Evolutionary conservation across 2,888 invertebrate genomes (phyloP).

Genomic region (Blastobasis adustella): DNA sequence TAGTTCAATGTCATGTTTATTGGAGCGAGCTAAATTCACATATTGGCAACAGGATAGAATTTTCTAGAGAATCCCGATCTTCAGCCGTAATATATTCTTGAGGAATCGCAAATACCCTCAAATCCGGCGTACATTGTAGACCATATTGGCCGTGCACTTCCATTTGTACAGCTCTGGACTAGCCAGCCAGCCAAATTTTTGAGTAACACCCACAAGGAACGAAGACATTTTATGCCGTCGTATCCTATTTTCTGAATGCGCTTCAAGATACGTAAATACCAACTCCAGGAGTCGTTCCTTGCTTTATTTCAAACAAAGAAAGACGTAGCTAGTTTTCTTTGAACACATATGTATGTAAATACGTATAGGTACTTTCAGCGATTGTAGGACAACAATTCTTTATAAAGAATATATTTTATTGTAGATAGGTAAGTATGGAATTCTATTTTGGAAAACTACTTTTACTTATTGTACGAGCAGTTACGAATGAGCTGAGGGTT

Average conservation of each 20-base stretch:
- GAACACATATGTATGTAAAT: too few relatives aligned
- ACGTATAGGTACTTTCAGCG: too few relatives aligned
- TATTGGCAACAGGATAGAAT: slow-evolving; percentile 32
- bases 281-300: too few relatives aligned
- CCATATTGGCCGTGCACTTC: slow-evolving; percentile 50
- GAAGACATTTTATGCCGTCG: slow-evolving; percentile 58
- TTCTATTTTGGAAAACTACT: too few relatives aligned
- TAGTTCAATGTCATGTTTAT: too few relatives aligned
- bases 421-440: too few relatives aligned
- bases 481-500: too few relatives aligned
- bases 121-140: slow-evolving; percentile 51
- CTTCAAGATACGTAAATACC: slow-evolving; percentile 25
- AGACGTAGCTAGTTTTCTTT: too few relatives aligned
- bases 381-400: too few relatives aligned
- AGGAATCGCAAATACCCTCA: slow-evolving; percentile 47
- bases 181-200: slow-evolving; percentile 57
- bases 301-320: too few relatives aligned
- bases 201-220: slow-evolving; percentile 55
- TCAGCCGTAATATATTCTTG: slow-evolving; percentile 38
- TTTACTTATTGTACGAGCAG: too few relatives aligned
- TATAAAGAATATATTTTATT: too few relatives aligned
- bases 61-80: slow-evolving; percentile 32
- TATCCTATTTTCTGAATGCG: slow-evolving; percentile 47
- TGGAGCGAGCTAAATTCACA: slow-evolving; percentile 2
- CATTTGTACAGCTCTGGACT: slow-evolving; percentile 46